Base-by-base conservation (phyloP, 2,888 invertebrate species). In the Gnatocerus cornutus region DNA sequence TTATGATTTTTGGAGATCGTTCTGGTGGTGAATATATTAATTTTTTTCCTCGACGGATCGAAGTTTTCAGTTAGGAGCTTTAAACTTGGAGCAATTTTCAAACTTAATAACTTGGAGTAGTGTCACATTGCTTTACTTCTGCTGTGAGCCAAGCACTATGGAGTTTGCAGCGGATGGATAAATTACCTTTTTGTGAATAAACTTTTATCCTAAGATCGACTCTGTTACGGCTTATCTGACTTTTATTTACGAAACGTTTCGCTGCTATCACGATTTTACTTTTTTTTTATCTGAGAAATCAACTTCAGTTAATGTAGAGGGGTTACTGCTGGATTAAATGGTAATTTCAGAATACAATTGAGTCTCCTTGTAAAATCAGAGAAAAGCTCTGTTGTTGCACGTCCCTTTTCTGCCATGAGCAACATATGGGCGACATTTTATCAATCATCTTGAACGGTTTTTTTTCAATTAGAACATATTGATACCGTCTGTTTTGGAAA, bases 1-100 rank as follows among this genome's bases (percentile, higher is more conserved):
- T 43, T 63, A 63, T 52, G 41, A 63, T 63, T 63, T 62, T 63
- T 63, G 29, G 30, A 39, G 53, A 63, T 63, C 53, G 45, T 41
- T 53, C 43, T 27, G 21, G 39, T 50, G 39, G 50, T 53, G 63
- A 41, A 63, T 63, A 63, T 33, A 53, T 63, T 63, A 53, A 52
- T 52, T 53, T 63, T n/a, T 63, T 53, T 63, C 14, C 10, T 39
- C 21, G 7, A n/a, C 30, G 12, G 27, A 62, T 48, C 62, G 62
- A 45, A 61, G 37, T 61, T 61, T 50, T 61, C 61, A 41, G 37
- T 56, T 27, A n/a, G 27, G 4, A 62, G 50, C 39, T 45, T 43
- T 6, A 37, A 48, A 61, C 29, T 61, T 48, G 16, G 13, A 21
- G 61, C 33, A 61, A 46, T 61, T 46, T 48, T 61, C 48, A 45